phyloP scores from a whole-genome alignment of 2,113 vertebrate species.

The Eubucco bourcierii region DNA sequence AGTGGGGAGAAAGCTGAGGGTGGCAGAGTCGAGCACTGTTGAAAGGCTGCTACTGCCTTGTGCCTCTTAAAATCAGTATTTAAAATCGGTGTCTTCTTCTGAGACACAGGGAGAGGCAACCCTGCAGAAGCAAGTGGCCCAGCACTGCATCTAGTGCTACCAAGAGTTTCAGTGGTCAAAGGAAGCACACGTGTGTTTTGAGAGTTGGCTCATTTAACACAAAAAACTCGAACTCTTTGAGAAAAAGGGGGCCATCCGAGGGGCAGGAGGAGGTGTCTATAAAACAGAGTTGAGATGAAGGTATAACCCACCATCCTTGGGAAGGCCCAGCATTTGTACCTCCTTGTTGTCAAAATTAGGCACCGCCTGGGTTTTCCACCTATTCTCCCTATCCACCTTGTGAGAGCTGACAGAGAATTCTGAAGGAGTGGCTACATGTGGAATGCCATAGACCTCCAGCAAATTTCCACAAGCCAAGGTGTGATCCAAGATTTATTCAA shows the following conservation, averaged over 20 bases:
- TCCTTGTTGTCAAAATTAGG: neutral
- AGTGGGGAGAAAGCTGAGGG: neutral
- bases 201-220: neutral
- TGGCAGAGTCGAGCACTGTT: neutral
- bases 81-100: neutral
- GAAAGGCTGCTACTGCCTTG: neutral
- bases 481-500: conserved; percentile 73
- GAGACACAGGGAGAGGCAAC: neutral
- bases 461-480: conserved; percentile 68
- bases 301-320: neutral
- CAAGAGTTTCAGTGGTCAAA: neutral
- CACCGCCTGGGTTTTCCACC: neutral
- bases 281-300: neutral
- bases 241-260: neutral
- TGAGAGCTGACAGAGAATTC: neutral
- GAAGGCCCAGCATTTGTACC: neutral
- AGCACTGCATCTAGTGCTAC: fast-evolving
- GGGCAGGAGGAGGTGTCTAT: neutral
- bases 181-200: neutral
- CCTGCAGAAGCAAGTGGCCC: neutral
- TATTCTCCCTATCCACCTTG: neutral
- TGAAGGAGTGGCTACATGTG: neutral
- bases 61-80: neutral
- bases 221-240: neutral
- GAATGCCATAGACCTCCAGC: neutral